phyloP scores from a whole-genome alignment of 2,888 invertebrate genomes.

The Platypus cylindrus region DNA sequence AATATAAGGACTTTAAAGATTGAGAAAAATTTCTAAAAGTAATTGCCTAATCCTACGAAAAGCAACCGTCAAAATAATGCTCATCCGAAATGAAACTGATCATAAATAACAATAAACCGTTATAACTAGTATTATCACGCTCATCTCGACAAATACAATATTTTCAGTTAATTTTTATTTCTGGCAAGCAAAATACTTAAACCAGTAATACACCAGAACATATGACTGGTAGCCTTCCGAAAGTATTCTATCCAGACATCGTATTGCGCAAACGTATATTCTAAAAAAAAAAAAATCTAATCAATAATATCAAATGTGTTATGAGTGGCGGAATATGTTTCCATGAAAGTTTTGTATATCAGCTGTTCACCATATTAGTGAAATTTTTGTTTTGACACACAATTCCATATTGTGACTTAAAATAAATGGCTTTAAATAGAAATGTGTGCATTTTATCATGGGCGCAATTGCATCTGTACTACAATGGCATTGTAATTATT shows the following conservation, averaged over 20 bases:
- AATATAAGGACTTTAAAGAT: too few relatives aligned
- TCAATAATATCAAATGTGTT: too few relatives aligned
- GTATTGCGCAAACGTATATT: slow-evolving; percentile 7
- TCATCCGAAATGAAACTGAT: too few relatives aligned
- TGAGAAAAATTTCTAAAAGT: too few relatives aligned
- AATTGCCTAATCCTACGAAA: too few relatives aligned
- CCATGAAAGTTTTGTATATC: slow-evolving; percentile 19
- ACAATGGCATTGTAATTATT: slow-evolving; percentile 84
- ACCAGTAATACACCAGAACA: background rate
- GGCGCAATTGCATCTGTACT: slow-evolving; percentile 89
- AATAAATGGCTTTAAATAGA: slow-evolving; percentile 5
- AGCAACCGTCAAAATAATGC: too few relatives aligned
- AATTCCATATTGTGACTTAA: slow-evolving; percentile 8
- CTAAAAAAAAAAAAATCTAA: slow-evolving; percentile 10
- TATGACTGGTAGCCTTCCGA: slow-evolving; percentile 1
- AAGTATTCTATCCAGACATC: slow-evolving; percentile 3
- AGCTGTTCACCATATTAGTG: slow-evolving; percentile 23
- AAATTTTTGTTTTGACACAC: slow-evolving; percentile 18
- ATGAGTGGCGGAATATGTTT: slow-evolving; percentile 17
- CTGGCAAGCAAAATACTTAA: slow-evolving; percentile 1
- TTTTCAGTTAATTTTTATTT: too few relatives aligned
- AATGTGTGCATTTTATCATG: slow-evolving; percentile 51
- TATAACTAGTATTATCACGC: too few relatives aligned
- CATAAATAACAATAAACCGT: too few relatives aligned
- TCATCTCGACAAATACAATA: too few relatives aligned